Percentiles rank a stretch among this genome's conserved stretches.
phyloP scores from a whole-genome alignment of 2,888 invertebrate species.

The Lydus trimaculatus region DNA sequence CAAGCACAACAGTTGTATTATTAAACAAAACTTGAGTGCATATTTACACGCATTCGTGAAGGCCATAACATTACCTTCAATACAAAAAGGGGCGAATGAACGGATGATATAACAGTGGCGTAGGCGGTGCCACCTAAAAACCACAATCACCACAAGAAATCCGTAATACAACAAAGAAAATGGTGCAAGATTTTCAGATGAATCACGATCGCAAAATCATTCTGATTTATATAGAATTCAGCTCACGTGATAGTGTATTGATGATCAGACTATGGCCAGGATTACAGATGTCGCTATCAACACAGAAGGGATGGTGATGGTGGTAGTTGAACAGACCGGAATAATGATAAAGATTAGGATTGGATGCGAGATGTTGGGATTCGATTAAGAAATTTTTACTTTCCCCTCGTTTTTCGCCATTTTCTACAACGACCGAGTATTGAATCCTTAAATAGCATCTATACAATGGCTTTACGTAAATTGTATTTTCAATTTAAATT shows the following conservation, averaged over 20 bases:
- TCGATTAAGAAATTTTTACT: constrained; percentile 44
- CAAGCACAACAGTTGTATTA: constrained; percentile 26
- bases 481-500: neutral
- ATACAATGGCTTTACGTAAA: neutral
- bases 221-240: constrained; percentile 27
- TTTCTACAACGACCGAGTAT: constrained; percentile 17
- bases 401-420: constrained; percentile 32
- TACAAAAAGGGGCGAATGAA: constrained; percentile 2
- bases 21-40: constrained; percentile 20
- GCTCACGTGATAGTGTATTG: constrained; percentile 41
- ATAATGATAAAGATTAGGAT: constrained; percentile 45
- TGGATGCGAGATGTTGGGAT: constrained; percentile 31
- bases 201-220: neutral
- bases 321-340: constrained; percentile 27
- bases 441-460: constrained; percentile 17
- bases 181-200: neutral
- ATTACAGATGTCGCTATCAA: constrained; percentile 42
- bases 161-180: neutral
- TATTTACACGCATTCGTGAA: constrained; percentile 33
- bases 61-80: constrained; percentile 30
- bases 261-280: constrained; percentile 41
- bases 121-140: neutral
- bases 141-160: constrained; percentile 13
- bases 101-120: neutral
- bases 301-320: constrained; percentile 22